Conservation (phyloP, 2,888 invertebrate species). For the Troglohyphantes excavatus region DNA sequence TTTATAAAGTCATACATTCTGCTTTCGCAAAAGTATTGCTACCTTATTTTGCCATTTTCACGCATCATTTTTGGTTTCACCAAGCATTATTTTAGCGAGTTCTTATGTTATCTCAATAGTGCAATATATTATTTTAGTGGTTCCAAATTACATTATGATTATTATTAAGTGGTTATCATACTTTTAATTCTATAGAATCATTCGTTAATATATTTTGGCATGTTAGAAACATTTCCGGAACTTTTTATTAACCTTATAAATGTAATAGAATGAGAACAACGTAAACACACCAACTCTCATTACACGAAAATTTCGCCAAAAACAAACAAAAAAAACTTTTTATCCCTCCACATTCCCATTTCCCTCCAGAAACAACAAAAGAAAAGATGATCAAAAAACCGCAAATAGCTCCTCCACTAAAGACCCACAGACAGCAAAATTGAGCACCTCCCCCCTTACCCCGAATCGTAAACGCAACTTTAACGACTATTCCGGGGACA, state of each 20-base stretch:
- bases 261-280: too few relatives aligned
- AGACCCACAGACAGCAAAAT: conserved; percentile 27
- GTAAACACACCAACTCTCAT: not conserved
- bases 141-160: too few relatives aligned
- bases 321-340: not conserved
- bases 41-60: too few relatives aligned
- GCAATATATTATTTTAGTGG: too few relatives aligned
- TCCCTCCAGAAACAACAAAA: conserved; percentile 1
- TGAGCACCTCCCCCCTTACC: not conserved
- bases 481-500: conserved; percentile 62
- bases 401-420: conserved; percentile 37
- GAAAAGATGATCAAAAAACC: conserved; percentile 22
- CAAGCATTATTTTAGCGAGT: too few relatives aligned
- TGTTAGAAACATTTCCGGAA: not conserved
- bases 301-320: not conserved
- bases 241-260: not conserved
- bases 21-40: too few relatives aligned
- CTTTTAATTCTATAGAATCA: too few relatives aligned
- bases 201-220: not conserved
- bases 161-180: too few relatives aligned
- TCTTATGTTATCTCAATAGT: too few relatives aligned
- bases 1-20: too few relatives aligned
- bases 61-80: too few relatives aligned
- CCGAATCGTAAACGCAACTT: conserved; percentile 56
- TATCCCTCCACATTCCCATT: conserved; percentile 1